phyloP scores from a whole-genome alignment of 92 coral and sea anemone species.

The Paramuricea clavata region DNA sequence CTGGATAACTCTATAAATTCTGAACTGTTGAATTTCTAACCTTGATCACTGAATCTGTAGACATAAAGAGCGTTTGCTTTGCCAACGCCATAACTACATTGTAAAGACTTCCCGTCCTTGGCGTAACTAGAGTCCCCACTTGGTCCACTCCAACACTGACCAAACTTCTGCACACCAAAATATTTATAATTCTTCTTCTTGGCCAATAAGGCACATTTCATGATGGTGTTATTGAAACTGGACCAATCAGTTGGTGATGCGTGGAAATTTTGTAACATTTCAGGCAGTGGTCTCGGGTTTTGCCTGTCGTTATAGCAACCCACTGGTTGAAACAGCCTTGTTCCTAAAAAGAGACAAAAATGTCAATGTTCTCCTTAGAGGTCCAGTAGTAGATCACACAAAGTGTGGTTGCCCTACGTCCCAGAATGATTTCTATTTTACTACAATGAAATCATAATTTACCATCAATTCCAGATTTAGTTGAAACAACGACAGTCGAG shows the following conservation, averaged over 20 bases:
- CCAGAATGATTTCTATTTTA: too few species aligned
- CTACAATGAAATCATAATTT: constrained; percentile 12
- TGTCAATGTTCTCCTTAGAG: too few species aligned
- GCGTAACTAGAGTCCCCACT: constrained; percentile 21
- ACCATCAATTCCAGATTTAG: constrained; percentile 72
- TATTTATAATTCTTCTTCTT: constrained; percentile 31
- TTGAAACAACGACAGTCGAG: constrained; percentile 61
- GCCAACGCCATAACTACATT: constrained; percentile 35
- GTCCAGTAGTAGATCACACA: neutral
- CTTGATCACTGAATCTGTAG: constrained; percentile 26
- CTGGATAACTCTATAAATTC: too few species aligned
- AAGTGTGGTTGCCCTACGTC: too few species aligned
- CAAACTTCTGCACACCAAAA: constrained; percentile 19
- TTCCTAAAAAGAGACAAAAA: constrained; percentile 1
- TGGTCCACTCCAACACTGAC: constrained; percentile 44
- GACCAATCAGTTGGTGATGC: neutral
- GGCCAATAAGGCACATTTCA: constrained; percentile 37
- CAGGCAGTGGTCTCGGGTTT: constrained; percentile 41
- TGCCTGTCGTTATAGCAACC: constrained; percentile 28
- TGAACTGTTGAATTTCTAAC: neutral
- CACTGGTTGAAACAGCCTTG: constrained; percentile 12
- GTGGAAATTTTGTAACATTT: constrained; percentile 37
- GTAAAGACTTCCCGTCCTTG: constrained; percentile 25
- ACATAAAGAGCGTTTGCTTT: constrained; percentile 35
- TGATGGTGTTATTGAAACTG: constrained; percentile 17